Evolutionary conservation across 2,797 vertebrate species (phyloP).

Genomic region (Tiaroga cobitis): DNA sequence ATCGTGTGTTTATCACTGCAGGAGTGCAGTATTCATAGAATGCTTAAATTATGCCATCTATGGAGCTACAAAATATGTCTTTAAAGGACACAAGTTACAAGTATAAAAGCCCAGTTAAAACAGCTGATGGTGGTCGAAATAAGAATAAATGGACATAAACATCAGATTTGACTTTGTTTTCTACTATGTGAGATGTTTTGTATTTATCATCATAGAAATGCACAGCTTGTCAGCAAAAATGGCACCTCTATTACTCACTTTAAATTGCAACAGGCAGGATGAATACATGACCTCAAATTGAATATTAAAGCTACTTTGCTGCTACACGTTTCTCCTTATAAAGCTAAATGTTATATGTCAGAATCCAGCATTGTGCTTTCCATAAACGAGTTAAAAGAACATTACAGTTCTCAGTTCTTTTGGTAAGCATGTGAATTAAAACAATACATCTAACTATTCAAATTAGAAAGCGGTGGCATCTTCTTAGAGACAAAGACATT

Average conservation of each 20-base stretch:
- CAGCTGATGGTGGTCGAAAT: neutral
- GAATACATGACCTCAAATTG: neutral
- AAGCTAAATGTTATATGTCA: neutral
- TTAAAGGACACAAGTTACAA: neutral
- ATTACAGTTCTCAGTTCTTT: neutral
- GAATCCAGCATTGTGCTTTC: neutral
- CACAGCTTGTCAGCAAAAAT: neutral
- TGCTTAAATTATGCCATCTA: neutral
- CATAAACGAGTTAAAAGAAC: conserved; percentile 13
- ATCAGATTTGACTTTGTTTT: neutral
- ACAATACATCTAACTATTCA: conserved; percentile 1
- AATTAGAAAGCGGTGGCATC: neutral
- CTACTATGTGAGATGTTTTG: neutral
- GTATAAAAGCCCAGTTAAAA: neutral
- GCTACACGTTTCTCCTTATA: neutral
- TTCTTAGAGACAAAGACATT: neutral
- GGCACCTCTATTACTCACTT: neutral
- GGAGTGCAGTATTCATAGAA: neutral
- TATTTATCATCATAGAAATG: neutral
- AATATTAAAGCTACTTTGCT: neutral
- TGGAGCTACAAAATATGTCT: neutral
- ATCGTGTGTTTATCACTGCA: neutral
- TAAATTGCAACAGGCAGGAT: conserved; percentile 1
- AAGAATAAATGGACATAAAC: neutral
- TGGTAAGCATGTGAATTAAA: neutral